Percentiles rank a stretch among this genome's conserved stretches.
These are phyloP conservation scores for Porites divaricata DNA, from an alignment of 92 coral and sea anemone genomes.

Conservation along the genomic window DNA sequence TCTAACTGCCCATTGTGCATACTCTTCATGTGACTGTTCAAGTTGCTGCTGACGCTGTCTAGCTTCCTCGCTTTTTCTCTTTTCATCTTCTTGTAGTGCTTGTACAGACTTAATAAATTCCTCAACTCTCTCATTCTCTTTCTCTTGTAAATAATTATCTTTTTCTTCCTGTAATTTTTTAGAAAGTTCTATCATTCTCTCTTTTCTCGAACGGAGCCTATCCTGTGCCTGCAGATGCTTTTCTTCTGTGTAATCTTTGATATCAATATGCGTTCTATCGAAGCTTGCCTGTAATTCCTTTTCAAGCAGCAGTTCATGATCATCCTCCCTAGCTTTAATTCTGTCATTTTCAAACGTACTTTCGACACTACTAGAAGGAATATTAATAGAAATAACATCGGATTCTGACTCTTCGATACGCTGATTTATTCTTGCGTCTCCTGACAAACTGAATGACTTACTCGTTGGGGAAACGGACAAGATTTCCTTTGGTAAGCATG, in stretches of 20 bases:
- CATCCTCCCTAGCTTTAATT: neutral
- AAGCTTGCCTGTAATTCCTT: constrained; percentile 27
- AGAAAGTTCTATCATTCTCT: constrained; percentile 48
- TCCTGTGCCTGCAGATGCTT: constrained; percentile 58
- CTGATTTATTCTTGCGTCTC: neutral
- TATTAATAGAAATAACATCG: constrained; percentile 1
- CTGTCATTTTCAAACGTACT: neutral
- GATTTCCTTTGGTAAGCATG: neutral
- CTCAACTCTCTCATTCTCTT: constrained; percentile 56
- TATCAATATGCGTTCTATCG: constrained; percentile 49
- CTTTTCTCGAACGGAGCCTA: constrained; percentile 37
- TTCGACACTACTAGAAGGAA: neutral
- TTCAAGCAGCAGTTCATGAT: constrained; percentile 6
- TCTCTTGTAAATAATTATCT: constrained; percentile 47
- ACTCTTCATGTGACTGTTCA: constrained; percentile 65
- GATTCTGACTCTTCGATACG: neutral
- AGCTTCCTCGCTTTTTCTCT: constrained; percentile 60
- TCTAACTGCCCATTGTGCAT: constrained; percentile 68
- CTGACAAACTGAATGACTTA: neutral
- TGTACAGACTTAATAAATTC: constrained; percentile 57
- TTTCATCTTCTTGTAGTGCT: constrained; percentile 56
- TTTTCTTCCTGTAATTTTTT: constrained; percentile 50
- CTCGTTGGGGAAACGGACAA: neutral
- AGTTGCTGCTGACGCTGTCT: constrained; percentile 62
- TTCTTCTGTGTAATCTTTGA: constrained; percentile 47